Conservation (phyloP, 2,113 vertebrate genomes). For the Callipepla californica region DNA sequence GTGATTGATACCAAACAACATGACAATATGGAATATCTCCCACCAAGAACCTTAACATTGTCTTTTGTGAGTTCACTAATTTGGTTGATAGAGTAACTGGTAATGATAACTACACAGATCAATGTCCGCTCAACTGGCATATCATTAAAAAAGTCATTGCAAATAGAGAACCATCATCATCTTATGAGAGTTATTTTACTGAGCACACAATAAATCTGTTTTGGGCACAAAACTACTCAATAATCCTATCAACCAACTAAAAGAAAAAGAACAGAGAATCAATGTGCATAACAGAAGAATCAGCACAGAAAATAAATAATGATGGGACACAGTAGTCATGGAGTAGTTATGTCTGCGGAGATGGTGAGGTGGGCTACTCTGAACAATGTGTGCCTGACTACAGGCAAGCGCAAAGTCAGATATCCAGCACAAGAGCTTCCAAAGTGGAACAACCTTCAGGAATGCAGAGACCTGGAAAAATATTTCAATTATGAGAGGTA, state of each 20-base stretch:
- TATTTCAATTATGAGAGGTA: background rate
- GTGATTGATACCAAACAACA: background rate
- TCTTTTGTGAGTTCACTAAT: background rate
- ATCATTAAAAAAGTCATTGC: slow-evolving; percentile 7
- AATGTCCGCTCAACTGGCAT: background rate
- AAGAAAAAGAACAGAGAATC: slow-evolving; percentile 22
- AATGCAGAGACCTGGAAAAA: background rate
- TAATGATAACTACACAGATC: slow-evolving; percentile 2
- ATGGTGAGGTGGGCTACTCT: background rate
- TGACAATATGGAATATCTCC: background rate
- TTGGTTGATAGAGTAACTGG: background rate
- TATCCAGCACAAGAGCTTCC: background rate
- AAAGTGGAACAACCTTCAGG: background rate
- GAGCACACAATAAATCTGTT: background rate
- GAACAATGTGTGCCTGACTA: background rate
- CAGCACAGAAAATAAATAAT: slow-evolving; percentile 15
- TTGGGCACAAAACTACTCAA: background rate
- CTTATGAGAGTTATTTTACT: background rate
- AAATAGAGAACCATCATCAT: background rate
- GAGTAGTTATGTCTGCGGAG: background rate
- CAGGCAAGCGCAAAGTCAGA: background rate
- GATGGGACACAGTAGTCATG: background rate
- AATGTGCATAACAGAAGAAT: background rate
- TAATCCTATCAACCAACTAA: slow-evolving; percentile 19
- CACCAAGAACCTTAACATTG: background rate